phyloP scores from a whole-genome alignment of 2,797 vertebrate species.

The Linurgus olivaceus region DNA sequence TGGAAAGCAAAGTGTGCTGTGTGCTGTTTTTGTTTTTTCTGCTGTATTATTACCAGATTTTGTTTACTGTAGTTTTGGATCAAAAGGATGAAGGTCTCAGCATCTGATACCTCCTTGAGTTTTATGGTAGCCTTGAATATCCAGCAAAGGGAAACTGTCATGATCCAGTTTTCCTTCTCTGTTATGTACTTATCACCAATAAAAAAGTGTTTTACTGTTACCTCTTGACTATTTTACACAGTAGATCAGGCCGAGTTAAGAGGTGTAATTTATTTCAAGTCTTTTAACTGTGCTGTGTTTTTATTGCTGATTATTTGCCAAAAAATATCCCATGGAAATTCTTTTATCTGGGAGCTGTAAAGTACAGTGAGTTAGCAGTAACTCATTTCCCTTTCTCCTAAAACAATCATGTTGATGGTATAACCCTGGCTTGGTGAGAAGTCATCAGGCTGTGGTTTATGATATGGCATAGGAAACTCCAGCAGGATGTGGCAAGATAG shows the following conservation, averaged over 20 bases:
- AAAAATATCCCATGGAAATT: constrained; percentile 44
- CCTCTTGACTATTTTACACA: constrained; percentile 28
- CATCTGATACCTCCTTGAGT: not conserved
- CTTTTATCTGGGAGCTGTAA: constrained; percentile 52
- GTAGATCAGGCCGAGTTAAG: constrained; percentile 10
- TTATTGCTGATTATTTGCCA: constrained; percentile 44
- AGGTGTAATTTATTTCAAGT: constrained; percentile 46
- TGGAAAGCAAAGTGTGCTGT: not conserved
- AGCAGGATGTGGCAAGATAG: not conserved
- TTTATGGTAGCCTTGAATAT: not conserved
- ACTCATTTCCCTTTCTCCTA: constrained; percentile 51
- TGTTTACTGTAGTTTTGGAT: not conserved
- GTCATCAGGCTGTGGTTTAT: not conserved
- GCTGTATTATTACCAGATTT: not conserved
- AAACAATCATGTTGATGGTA: constrained; percentile 6
- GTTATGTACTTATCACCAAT: not conserved
- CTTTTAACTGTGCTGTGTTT: constrained; percentile 9
- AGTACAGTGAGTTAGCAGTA: constrained; percentile 29
- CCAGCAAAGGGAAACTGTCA: not conserved
- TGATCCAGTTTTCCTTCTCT: not conserved
- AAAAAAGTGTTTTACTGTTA: constrained; percentile 18
- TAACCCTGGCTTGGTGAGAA: constrained; percentile 2
- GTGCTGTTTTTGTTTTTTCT: not conserved
- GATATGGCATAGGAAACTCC: not conserved
- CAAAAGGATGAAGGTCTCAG: not conserved